These are phyloP conservation scores for Corythoichthys intestinalis DNA, from an alignment of 2,113 vertebrate genomes.

Conservation along the genomic window DNA sequence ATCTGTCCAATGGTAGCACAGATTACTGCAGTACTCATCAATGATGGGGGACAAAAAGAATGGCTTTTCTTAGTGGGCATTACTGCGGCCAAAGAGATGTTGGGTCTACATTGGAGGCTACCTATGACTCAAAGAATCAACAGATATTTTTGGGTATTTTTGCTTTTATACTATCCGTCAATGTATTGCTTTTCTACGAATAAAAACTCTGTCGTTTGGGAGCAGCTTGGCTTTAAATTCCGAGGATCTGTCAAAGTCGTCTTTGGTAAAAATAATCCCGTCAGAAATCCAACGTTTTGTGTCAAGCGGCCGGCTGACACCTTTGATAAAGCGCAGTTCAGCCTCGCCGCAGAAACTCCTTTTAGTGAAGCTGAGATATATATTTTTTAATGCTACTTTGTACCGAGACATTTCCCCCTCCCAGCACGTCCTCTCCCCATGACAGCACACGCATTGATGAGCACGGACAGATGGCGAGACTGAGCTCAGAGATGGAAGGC, in stretches of 20 bases:
- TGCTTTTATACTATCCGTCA: too few species aligned
- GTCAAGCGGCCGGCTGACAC: conserved; percentile 48
- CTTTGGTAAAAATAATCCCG: conserved; percentile 43
- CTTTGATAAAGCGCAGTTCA: conserved; percentile 37
- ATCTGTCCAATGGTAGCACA: too few species aligned
- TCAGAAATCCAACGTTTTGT: conserved; percentile 41
- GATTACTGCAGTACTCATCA: too few species aligned
- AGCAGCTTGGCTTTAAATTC: conserved; percentile 19
- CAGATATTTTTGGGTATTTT: too few species aligned
- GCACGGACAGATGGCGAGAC: conserved; percentile 30
- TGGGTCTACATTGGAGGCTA: too few species aligned
- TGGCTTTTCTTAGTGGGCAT: too few species aligned
- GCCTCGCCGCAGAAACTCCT: conserved; percentile 28
- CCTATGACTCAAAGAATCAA: too few species aligned
- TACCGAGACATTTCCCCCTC: conserved; percentile 48
- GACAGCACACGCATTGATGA: conserved; percentile 39
- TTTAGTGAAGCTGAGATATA: conserved; percentile 25
- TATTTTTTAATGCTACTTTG: conserved; percentile 36
- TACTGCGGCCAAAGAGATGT: too few species aligned
- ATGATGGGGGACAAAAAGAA: too few species aligned
- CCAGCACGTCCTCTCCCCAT: conserved; percentile 1
- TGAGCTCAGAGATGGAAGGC: conserved; percentile 5
- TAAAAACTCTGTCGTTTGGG: neutral
- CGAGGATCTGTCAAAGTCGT: conserved; percentile 24
- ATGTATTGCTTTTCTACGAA: neutral